Evolutionary conservation across 2,113 vertebrate genomes (phyloP).

Genomic region (Passer domesticus): DNA sequence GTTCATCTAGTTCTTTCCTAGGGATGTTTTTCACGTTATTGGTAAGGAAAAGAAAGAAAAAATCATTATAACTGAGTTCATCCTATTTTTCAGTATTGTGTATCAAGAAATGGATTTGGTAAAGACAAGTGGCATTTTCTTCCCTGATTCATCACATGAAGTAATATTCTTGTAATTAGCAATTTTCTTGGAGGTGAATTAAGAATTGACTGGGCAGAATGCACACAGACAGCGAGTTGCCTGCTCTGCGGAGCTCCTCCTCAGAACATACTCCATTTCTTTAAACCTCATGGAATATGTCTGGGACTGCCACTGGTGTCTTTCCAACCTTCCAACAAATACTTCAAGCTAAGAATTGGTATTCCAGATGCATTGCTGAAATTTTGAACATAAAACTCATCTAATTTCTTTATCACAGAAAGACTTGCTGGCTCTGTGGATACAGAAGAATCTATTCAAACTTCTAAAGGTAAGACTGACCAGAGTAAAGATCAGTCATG

Average conservation of each 20-base stretch:
- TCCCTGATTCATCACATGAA: neutral
- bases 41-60: neutral
- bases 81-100: neutral
- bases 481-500: neutral
- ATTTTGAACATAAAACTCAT: neutral
- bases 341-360: neutral
- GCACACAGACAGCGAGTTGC: neutral
- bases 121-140: neutral
- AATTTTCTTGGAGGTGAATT: neutral
- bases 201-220: neutral
- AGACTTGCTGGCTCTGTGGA: neutral
- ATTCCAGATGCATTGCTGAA: neutral
- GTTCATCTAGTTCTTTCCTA: slow-evolving; percentile 79
- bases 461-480: neutral
- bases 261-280: neutral
- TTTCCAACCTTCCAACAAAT: neutral
- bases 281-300: neutral
- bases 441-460: neutral
- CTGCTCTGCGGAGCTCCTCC: neutral
- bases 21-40: neutral
- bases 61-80: neutral
- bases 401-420: neutral
- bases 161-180: neutral
- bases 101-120: neutral
- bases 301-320: neutral